Percentiles rank a stretch among this genome's conserved stretches.
Conservation (phyloP, 1,140 invertebrate species). For the Sarcophaga peregrina region DNA sequence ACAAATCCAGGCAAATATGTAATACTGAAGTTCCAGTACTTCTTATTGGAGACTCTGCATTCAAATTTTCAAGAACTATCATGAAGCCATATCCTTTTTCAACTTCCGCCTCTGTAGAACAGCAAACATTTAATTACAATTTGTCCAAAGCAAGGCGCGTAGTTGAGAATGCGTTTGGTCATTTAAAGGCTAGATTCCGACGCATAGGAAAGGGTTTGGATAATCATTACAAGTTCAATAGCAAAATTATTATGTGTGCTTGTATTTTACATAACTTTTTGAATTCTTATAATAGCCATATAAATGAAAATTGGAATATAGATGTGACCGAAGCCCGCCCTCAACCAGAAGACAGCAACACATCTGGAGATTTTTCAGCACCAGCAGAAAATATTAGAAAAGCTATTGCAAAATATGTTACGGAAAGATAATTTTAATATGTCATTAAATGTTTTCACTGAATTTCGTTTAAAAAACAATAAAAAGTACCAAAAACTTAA, state of each 20-base stretch:
- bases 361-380: neutral
- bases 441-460: no score
- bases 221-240: neutral
- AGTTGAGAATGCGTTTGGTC: slow-evolving; percentile 43
- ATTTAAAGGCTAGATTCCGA: slow-evolving; percentile 40
- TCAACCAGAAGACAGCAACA: neutral
- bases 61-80: slow-evolving; percentile 7
- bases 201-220: slow-evolving; percentile 41
- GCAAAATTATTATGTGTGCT: slow-evolving; percentile 22
- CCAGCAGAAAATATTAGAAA: slow-evolving; percentile 25
- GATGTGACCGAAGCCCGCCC: neutral
- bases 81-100: slow-evolving; percentile 45
- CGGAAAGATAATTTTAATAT: slow-evolving; percentile 6
- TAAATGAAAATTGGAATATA: slow-evolving; percentile 24
- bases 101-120: neutral
- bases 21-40: slow-evolving; percentile 29
- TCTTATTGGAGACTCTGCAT: slow-evolving; percentile 37
- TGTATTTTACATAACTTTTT: slow-evolving; percentile 45
- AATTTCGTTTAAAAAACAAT: no score
- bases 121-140: slow-evolving; percentile 35
- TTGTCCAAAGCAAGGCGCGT: slow-evolving; percentile 39
- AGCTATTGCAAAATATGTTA: slow-evolving; percentile 13
- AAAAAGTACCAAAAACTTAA: no score
- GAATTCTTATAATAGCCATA: slow-evolving; percentile 16
- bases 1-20: neutral